Evolutionary conservation across 1,140 invertebrate species (phyloP), one percentile per base, ranked within the genome.

Genomic region (Brachionus paranguensis): DNA sequence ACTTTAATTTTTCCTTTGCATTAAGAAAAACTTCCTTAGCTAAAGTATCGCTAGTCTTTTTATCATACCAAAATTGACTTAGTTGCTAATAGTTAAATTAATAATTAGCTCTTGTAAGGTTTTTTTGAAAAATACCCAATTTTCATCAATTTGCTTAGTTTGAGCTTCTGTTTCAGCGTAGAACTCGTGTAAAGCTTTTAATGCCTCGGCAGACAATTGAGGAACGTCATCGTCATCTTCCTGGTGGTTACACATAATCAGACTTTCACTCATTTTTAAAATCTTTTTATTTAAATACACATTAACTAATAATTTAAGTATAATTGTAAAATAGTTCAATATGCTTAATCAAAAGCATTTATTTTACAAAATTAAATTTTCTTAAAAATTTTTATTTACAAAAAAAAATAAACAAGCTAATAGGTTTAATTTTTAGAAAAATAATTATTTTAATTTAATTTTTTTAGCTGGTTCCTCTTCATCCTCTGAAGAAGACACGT

Each of bases 31-130:
- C 92, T 85, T 93, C 92, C 85, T 91, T 91, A 0, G 93, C 92
- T 0, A 97, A 89, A 14, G 87, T 88, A 65, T 92, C 88, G 74
- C 93, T 92, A 14, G 95, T 97, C 17, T 91, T 87, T 41, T 94
- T 92, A 87, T 94, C 92, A 87, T 97, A 98, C 96, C 96, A 98
- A 91, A 98, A 97, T 89, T 98, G 96, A 88, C 95, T 96, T 27
- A 97, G 88, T 95, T 97, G 95, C 96, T 97, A 87, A 45, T 20
- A 60, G 14, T 27, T 24, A 53, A 37, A 11, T 27, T 2, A 85
- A 86, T 88, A 91, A 95, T 94, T 94, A 95, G 96, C 88, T 95
- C 92, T 90, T 96, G 95, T 85, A 94, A 20, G 33, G 85, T 85
- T 1, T 47, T 74, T 50, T 84, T 55, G 8, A 85, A 92, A 88